phyloP scores from a whole-genome alignment of 2,113 vertebrate genomes.

The Dicaeum eximium region DNA sequence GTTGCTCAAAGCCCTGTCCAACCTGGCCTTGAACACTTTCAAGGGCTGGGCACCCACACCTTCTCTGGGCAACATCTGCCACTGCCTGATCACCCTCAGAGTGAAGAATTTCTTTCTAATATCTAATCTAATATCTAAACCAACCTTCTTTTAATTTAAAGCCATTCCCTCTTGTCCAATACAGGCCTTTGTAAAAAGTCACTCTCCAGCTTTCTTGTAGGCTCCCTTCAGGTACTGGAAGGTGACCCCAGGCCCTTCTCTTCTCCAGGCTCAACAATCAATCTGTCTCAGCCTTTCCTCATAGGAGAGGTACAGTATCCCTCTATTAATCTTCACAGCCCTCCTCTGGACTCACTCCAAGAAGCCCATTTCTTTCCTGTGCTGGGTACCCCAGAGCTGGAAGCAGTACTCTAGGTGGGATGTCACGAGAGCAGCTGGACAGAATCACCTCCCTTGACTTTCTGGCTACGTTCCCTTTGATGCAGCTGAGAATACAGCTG shows the following conservation, averaged over 20 bases:
- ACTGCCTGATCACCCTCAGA: not conserved
- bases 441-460: not conserved
- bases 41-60: not conserved
- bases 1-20: not conserved
- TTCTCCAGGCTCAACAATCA: not conserved
- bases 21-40: not conserved
- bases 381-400: not conserved
- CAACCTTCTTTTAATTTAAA: not conserved
- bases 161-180: not conserved
- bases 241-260: not conserved
- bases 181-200: not conserved
- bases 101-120: not conserved
- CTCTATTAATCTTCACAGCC: not conserved
- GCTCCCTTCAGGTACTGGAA: not conserved
- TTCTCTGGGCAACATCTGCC: not conserved
- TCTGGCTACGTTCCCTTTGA: not conserved
- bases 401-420: not conserved
- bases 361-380: not conserved
- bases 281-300: not conserved
- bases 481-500: not conserved
- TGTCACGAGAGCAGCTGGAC: rapidly evolving
- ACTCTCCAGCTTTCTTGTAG: not conserved
- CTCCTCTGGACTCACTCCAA: not conserved
- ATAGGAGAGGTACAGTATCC: too few relatives aligned
- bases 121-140: not conserved